phyloP scores from a whole-genome alignment of 2,113 vertebrate species.

The Lichenostomus cassidix region DNA sequence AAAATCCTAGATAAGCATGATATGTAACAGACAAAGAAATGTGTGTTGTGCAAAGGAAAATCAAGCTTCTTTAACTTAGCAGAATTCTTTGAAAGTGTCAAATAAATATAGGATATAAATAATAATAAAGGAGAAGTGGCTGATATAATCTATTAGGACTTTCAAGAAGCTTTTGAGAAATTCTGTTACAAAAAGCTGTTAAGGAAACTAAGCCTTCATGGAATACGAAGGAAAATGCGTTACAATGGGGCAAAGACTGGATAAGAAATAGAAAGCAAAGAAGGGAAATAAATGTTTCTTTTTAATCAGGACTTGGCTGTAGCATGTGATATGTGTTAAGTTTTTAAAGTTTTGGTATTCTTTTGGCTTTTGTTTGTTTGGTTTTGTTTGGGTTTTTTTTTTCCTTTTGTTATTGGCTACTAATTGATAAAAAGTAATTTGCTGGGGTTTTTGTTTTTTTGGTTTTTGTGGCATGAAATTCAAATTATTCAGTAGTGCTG shows the following conservation, averaged over 20 bases:
- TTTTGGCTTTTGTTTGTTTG: background rate
- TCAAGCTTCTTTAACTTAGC: constrained; percentile 42
- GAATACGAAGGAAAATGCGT: background rate
- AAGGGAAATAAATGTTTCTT: background rate
- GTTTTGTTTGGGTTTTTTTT: too few species aligned
- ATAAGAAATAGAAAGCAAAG: background rate
- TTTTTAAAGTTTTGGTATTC: background rate
- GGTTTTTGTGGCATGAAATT: background rate
- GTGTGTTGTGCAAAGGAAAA: background rate
- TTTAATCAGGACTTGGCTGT: background rate
- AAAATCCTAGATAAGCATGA: background rate
- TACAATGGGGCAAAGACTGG: background rate
- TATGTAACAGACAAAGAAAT: background rate
- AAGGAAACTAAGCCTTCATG: background rate
- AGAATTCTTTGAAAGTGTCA: constrained; percentile 29
- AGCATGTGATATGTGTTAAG: background rate
- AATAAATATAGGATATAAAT: constrained; percentile 50
- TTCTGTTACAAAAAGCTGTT: constrained; percentile 26
- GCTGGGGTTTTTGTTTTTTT: background rate
- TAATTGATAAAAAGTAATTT: background rate
- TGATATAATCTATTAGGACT: constrained; percentile 41
- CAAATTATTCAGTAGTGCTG: background rate
- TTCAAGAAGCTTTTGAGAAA: constrained; percentile 52
- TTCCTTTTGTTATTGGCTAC: background rate
- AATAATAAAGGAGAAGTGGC: constrained; percentile 12